phyloP scores from a whole-genome alignment of 2,797 vertebrate species.

The Acrossocheilus wenchowensis region DNA sequence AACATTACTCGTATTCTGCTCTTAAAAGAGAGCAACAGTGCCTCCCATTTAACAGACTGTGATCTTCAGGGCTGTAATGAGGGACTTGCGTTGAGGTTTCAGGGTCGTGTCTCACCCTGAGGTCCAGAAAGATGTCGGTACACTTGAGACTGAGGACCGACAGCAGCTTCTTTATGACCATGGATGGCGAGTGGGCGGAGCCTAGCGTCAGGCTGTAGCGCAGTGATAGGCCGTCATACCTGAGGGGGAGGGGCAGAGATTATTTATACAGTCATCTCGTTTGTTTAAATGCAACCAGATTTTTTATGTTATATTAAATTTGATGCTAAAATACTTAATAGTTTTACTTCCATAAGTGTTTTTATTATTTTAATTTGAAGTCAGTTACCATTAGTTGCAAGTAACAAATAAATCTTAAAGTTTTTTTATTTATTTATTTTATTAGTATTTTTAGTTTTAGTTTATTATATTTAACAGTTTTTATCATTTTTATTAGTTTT shows the following conservation, averaged over 20 bases:
- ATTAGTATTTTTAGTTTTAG: no score
- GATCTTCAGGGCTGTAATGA: not conserved
- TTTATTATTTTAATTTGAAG: no score
- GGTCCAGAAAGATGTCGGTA: constrained; percentile 85
- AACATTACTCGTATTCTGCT: not conserved
- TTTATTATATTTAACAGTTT: no score
- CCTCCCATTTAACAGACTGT: not conserved
- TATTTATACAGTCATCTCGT: not conserved
- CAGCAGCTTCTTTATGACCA: constrained; percentile 87
- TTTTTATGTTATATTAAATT: no score
- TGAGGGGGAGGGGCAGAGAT: constrained; percentile 59
- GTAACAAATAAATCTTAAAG: no score
- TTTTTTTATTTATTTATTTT: no score
- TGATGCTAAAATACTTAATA: no score
- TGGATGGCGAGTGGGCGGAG: constrained; percentile 75
- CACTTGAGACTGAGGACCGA: constrained; percentile 85
- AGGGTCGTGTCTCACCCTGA: constrained; percentile 78
- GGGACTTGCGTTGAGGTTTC: not conserved
- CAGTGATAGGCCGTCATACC: constrained; percentile 86
- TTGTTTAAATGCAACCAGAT: no score
- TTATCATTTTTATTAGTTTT: no score
- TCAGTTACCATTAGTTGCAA: no score
- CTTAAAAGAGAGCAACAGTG: not conserved
- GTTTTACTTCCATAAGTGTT: no score
- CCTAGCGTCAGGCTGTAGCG: constrained; percentile 86